Evolutionary conservation across 2,113 vertebrate genomes (phyloP).

Genomic region (Oostethus manadensis): DNA sequence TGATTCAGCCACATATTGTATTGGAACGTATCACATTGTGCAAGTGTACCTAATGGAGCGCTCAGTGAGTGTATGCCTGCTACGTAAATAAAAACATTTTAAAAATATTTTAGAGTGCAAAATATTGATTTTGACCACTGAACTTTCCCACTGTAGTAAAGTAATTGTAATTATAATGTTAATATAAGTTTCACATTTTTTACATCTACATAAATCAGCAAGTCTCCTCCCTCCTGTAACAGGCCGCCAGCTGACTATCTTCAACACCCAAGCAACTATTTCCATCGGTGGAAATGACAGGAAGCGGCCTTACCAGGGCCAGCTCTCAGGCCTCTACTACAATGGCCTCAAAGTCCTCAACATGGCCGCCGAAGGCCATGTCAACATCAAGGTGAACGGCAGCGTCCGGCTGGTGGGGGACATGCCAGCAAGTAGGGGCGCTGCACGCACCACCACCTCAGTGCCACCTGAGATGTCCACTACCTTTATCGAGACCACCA

Average conservation of each 20-base stretch:
- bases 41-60: neutral
- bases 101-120: neutral
- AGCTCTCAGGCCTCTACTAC: slow-evolving; percentile 97
- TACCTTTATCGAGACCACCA: slow-evolving; percentile 96
- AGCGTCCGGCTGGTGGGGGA: slow-evolving; percentile 94
- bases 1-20: neutral
- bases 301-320: slow-evolving; percentile 94
- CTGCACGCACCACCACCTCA: slow-evolving; percentile 85
- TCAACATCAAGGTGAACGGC: slow-evolving; percentile 92
- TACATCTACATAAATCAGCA: neutral
- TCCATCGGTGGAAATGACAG: slow-evolving; percentile 93
- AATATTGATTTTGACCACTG: neutral
- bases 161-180: neutral
- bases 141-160: no score
- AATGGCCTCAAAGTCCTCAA: slow-evolving; percentile 96
- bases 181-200: neutral
- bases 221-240: slow-evolving; percentile 14
- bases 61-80: neutral
- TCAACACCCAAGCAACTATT: slow-evolving; percentile 99
- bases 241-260: slow-evolving; percentile 98
- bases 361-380: slow-evolving; percentile 93
- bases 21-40: neutral
- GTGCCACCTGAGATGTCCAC: slow-evolving; percentile 96
- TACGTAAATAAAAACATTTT: no score
- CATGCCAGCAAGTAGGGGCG: slow-evolving; percentile 83